These are phyloP conservation scores for Platerodrilus igneus DNA, from an alignment of 2,888 invertebrate species.

Conservation along the genomic window DNA sequence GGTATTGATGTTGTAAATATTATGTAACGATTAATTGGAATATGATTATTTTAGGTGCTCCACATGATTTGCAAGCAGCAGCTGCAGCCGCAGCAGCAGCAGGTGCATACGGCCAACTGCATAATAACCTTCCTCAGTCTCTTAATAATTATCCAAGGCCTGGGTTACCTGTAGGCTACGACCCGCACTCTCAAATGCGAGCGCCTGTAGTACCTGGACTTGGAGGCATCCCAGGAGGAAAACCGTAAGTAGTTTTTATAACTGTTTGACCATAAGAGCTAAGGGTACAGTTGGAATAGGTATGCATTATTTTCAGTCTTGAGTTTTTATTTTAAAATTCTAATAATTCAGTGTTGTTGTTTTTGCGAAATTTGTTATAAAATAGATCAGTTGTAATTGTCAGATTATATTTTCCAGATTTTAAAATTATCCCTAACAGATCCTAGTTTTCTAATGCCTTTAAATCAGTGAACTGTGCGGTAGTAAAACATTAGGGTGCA, in stretches of 20 bases:
- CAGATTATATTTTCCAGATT: no score
- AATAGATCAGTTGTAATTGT: no score
- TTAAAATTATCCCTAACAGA: no score
- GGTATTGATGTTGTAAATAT: constrained; percentile 38
- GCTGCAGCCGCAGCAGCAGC: constrained; percentile 46
- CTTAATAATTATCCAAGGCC: constrained; percentile 64
- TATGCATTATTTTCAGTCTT: no score
- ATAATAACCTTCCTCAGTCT: constrained; percentile 62
- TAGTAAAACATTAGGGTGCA: no score
- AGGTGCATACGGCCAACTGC: constrained; percentile 54
- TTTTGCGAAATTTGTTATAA: no score
- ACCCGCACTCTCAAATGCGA: constrained; percentile 64
- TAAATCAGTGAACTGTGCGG: no score
- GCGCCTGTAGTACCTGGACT: constrained; percentile 61
- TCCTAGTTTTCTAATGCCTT: no score
- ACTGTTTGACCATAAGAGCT: no score
- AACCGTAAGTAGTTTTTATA: constrained; percentile 65
- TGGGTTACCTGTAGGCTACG: constrained; percentile 62
- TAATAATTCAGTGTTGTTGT: no score
- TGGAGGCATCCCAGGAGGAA: constrained; percentile 73
- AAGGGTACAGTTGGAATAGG: no score
- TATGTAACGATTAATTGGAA: constrained; percentile 8
- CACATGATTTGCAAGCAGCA: constrained; percentile 58
- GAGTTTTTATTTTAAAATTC: no score
- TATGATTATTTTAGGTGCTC: constrained; percentile 47